Conservation (phyloP, 2,113 vertebrate genomes). For the Catharus minimus region DNA sequence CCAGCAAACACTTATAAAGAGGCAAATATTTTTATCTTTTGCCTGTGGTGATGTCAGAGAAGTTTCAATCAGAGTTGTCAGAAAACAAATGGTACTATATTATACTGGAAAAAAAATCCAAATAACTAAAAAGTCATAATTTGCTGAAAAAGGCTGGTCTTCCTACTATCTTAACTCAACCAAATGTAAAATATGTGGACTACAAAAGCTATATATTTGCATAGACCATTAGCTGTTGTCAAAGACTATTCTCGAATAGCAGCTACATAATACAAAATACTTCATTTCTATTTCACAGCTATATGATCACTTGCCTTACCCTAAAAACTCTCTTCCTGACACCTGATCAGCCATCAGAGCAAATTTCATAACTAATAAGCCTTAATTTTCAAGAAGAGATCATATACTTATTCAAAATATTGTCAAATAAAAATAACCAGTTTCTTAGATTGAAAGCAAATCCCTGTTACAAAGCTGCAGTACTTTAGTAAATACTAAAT, state of each 20-base stretch:
- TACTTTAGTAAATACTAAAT: not conserved
- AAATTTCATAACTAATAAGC: not conserved
- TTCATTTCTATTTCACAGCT: slow-evolving; percentile 18
- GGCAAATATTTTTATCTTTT: not conserved
- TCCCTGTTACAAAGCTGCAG: not conserved
- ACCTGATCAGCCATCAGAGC: not conserved
- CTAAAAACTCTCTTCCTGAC: not conserved
- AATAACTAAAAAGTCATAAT: not conserved
- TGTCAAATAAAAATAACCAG: not conserved
- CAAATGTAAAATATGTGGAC: not conserved
- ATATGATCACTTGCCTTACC: not conserved
- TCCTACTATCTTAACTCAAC: not conserved
- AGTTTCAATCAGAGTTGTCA: not conserved
- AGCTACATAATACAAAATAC: not conserved
- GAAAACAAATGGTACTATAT: not conserved
- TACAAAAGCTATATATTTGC: not conserved
- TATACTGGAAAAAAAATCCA: not conserved
- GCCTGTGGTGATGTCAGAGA: not conserved
- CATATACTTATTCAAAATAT: slow-evolving; percentile 14
- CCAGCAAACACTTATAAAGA: not conserved
- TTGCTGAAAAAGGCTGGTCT: not conserved
- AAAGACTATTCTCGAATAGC: not conserved
- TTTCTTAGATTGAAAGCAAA: not conserved
- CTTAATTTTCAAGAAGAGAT: slow-evolving; percentile 3
- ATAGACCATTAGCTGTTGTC: slow-evolving; percentile 1